These are phyloP conservation scores for Lumbricus terrestris DNA, from an alignment of 2,888 invertebrate genomes.

Conservation along the genomic window DNA sequence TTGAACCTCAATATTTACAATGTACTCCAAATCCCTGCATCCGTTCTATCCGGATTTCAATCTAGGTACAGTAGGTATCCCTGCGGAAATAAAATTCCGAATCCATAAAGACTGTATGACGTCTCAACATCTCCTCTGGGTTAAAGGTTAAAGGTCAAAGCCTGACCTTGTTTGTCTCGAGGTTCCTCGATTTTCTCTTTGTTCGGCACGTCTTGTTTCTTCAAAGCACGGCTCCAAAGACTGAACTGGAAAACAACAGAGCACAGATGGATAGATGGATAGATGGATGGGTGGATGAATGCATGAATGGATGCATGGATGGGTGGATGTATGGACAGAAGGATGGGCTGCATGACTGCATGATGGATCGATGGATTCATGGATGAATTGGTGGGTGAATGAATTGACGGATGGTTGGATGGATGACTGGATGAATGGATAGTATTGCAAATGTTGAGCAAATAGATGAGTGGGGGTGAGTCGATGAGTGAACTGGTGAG, in stretches of 20 bases:
- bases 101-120: not conserved
- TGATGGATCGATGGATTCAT: not conserved
- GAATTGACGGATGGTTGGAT: not conserved
- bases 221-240: slow-evolving; percentile 8
- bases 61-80: not conserved
- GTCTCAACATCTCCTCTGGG: not conserved
- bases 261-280: not conserved
- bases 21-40: not conserved
- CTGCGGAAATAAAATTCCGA: not conserved
- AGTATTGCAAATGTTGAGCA: no score
- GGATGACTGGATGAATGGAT: not conserved
- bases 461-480: no score
- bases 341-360: no score
- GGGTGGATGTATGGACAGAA: no score
- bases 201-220: not conserved
- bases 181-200: not conserved
- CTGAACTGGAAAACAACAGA: not conserved
- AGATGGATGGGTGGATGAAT: not conserved
- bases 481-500: no score
- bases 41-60: not conserved
- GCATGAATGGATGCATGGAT: not conserved
- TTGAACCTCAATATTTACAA: not conserved
- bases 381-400: not conserved
- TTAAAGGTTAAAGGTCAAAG: not conserved
- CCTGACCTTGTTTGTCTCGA: not conserved